phyloP scores from a whole-genome alignment of 2,113 vertebrate genomes.

The Plotosus lineatus region DNA sequence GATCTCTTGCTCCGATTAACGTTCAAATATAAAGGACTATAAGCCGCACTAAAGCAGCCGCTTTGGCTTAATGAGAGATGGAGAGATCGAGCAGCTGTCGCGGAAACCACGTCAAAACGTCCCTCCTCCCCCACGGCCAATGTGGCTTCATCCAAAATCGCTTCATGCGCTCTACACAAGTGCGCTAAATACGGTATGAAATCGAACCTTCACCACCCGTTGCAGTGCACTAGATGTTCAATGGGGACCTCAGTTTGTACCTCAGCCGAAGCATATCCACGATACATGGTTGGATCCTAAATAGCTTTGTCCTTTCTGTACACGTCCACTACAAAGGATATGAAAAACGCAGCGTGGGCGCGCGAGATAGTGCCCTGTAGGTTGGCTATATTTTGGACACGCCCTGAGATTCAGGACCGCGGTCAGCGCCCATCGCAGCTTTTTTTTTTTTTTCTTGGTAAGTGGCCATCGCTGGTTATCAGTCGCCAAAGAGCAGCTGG shows the following conservation, averaged over 20 bases:
- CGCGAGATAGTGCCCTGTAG: background rate
- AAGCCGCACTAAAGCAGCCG: slow-evolving; percentile 3
- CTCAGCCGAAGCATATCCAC: background rate
- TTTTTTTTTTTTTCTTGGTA: slow-evolving; percentile 23
- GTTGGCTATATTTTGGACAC: background rate
- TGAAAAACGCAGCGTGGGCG: background rate
- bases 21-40: background rate
- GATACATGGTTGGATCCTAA: background rate
- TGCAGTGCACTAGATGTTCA: slow-evolving; percentile 11
- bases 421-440: slow-evolving; percentile 71
- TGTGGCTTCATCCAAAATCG: slow-evolving; percentile 28
- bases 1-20: background rate
- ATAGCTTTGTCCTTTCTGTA: background rate
- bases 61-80: slow-evolving; percentile 51
- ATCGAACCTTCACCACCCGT: background rate
- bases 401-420: slow-evolving; percentile 71
- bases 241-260: background rate
- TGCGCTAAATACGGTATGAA: background rate
- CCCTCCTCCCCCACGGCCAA: slow-evolving; percentile 18
- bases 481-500: slow-evolving; percentile 48
- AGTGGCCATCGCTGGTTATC: slow-evolving; percentile 48
- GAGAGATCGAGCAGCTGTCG: slow-evolving; percentile 44
- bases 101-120: slow-evolving; percentile 50
- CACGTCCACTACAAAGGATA: background rate
- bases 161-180: slow-evolving; percentile 19